Conservation (phyloP, 2,113 vertebrate genomes). For the Tragelaphus buxtoni region DNA sequence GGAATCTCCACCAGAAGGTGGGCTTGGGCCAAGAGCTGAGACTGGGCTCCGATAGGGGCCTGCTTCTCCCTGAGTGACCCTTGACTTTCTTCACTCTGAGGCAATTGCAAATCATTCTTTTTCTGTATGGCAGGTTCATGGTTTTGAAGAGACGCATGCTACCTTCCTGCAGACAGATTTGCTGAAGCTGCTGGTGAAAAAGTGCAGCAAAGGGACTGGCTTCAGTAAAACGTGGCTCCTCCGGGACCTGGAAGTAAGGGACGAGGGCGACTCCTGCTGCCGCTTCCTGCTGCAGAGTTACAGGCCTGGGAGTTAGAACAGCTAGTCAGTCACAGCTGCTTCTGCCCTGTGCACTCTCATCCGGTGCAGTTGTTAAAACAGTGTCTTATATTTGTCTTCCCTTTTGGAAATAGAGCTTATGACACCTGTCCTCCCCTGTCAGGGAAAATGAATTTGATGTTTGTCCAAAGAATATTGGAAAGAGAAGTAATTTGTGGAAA, state of each 20-base stretch:
- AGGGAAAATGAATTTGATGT: conserved; percentile 30
- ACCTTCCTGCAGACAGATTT: conserved; percentile 91
- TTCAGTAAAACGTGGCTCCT: conserved; percentile 99
- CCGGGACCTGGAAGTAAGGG: conserved; percentile 91
- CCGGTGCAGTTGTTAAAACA: background rate
- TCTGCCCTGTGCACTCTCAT: background rate
- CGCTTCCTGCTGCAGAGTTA: background rate
- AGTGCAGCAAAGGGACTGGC: conserved; percentile 97
- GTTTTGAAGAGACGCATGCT: conserved; percentile 87
- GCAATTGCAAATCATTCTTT: background rate
- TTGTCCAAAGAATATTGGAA: conserved; percentile 18
- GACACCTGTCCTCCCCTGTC: background rate
- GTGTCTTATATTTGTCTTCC: background rate
- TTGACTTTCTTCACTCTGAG: background rate
- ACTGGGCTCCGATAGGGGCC: background rate
- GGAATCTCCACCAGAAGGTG: background rate
- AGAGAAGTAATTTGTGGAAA: conserved; percentile 31
- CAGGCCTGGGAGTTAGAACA: background rate
- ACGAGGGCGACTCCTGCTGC: accelerated
- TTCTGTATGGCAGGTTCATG: conserved; percentile 84
- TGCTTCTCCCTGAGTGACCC: background rate
- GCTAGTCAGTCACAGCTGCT: background rate
- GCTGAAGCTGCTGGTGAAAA: conserved; percentile 93
- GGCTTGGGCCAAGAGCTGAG: background rate
- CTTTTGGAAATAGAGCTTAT: background rate